Evolutionary conservation across 2,113 vertebrate species (phyloP).

Genomic region (Equus przewalskii): DNA sequence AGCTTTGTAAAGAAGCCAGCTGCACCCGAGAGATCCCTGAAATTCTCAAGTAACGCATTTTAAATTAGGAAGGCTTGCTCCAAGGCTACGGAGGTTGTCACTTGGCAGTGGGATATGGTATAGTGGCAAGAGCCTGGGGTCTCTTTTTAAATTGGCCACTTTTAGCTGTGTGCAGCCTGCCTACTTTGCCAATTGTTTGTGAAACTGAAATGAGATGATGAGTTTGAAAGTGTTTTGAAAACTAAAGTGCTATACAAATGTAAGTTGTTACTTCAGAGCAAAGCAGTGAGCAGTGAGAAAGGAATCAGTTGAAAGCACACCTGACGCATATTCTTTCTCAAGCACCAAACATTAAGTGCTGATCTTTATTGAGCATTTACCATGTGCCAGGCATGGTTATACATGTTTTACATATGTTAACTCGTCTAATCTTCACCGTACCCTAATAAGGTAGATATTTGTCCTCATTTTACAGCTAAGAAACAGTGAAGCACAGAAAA

Average conservation of each 20-base stretch:
- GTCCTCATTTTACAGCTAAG: slow-evolving; percentile 23
- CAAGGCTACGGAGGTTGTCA: neutral
- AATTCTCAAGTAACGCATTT: neutral
- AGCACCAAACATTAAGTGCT: neutral
- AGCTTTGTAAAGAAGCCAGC: slow-evolving; percentile 12
- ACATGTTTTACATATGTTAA: neutral
- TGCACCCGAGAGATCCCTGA: neutral
- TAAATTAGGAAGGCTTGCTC: neutral
- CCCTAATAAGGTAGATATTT: neutral
- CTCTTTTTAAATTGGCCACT: slow-evolving; percentile 26
- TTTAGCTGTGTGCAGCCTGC: neutral
- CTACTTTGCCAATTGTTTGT: neutral
- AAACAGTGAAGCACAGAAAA: slow-evolving; percentile 3
- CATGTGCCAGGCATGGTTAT: neutral
- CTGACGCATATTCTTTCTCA: neutral
- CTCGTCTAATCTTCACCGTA: neutral
- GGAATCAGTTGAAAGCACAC: neutral
- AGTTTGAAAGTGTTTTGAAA: slow-evolving; percentile 44
- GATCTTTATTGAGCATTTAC: neutral
- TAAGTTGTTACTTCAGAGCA: slow-evolving; percentile 25
- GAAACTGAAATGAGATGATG: slow-evolving; percentile 27
- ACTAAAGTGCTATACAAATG: slow-evolving; percentile 11
- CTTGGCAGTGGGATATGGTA: neutral
- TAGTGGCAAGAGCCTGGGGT: neutral
- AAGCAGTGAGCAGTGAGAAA: neutral